Evolutionary conservation across 2,888 invertebrate genomes (phyloP).

Genomic region (Spisula subtruncata): DNA sequence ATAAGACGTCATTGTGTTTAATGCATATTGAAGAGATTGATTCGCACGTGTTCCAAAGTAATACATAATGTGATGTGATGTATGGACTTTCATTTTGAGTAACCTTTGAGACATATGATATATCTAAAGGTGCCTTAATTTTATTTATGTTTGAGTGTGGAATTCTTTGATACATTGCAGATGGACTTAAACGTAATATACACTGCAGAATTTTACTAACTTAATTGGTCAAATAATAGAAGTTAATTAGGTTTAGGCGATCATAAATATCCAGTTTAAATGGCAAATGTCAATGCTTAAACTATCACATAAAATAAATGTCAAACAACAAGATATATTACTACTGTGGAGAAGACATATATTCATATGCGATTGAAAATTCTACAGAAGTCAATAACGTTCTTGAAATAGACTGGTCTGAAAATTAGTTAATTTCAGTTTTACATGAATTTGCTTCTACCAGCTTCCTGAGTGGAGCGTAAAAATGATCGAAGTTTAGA

Average conservation of each 20-base stretch:
- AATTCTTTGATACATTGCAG: too few species aligned
- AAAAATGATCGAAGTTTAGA: too few species aligned
- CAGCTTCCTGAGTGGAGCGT: neutral
- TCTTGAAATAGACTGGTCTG: neutral
- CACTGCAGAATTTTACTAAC: neutral
- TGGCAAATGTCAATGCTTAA: conserved; percentile 4
- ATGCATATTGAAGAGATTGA: too few species aligned
- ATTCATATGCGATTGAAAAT: neutral
- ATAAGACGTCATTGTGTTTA: too few species aligned
- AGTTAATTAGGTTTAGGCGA: neutral
- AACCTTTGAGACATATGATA: too few species aligned
- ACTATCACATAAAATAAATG: conserved; percentile 23
- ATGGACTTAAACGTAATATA: too few species aligned
- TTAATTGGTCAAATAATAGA: neutral
- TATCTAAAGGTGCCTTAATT: too few species aligned
- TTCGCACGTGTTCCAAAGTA: too few species aligned
- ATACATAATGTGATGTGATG: too few species aligned
- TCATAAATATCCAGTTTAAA: neutral
- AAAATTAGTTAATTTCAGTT: neutral
- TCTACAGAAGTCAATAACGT: neutral
- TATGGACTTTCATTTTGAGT: too few species aligned
- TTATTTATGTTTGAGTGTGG: too few species aligned
- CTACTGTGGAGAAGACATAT: neutral
- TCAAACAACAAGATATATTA: neutral
- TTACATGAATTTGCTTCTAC: neutral